Base-by-base conservation (phyloP, 2,888 invertebrate species). In the Griposia aprilina region DNA sequence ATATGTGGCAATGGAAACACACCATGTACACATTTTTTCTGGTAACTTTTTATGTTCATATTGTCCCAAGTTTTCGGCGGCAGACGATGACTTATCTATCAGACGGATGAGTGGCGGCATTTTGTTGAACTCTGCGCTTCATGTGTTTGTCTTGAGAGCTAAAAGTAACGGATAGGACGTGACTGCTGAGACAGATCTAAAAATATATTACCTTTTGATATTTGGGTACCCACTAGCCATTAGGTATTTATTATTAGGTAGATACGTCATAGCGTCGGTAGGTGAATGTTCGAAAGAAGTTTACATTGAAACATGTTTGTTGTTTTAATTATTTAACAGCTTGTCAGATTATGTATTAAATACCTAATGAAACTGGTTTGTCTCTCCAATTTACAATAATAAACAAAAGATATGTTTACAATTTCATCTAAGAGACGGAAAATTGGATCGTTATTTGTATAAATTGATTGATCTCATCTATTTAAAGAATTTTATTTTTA, bases 31-130 rank as follows among this genome's bases (percentile, higher is more conserved):
- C 66, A 67, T 90, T 93, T 93, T 93, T 93, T 92, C 85, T 87
- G 83, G 80, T 86, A 89, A 89, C 81, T 93, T 94, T 94, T 94
- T 94, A 93, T 93, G 90, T 91, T 90, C 91, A 91, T 92, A 91
- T 93, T 93, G 93, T 94, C 91, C 90, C 87, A 90, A 87, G 91
- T 90, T 93, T 87, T 93, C 90, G 92, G 87, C 90, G 87, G 90
- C 89, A 91, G 90, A 91, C 89, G 92, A 92, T 93, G 93, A 92
- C 90, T 93, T 94, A 93, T 93, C 93, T 94, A 93, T 93, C 93
- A 88, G 87, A 84, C 87, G 89, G 89, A 87, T 88, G 90, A 91
- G 90, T 89, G 90, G 88, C 91, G 92, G 92, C 90, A 79, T 92
- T 90, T 92, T 92, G 90, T 92, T 93, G 90, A 89, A 85, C 84